Evolutionary conservation across 2,888 invertebrate genomes (phyloP).

Genomic region (Pimpla rufipes): DNA sequence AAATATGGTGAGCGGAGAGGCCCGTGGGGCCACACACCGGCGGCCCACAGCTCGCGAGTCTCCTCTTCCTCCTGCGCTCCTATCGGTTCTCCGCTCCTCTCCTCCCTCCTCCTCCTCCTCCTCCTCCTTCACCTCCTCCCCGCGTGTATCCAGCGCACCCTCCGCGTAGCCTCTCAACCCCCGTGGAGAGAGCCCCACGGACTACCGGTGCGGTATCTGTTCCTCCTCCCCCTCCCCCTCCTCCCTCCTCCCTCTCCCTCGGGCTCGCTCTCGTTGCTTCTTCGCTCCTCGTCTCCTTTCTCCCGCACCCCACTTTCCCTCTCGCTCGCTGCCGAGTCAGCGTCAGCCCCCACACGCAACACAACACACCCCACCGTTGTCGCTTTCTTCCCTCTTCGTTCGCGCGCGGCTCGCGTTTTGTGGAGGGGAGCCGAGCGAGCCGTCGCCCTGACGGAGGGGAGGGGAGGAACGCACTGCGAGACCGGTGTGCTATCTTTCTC

Average conservation of each 20-base stretch:
- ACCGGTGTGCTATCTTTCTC: not conserved
- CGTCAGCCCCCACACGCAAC: conserved; percentile 53
- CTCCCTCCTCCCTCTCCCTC: conserved; percentile 69
- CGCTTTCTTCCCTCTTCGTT: conserved; percentile 80
- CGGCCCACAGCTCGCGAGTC: conserved; percentile 73
- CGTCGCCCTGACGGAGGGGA: conserved; percentile 34
- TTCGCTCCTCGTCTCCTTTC: conserved; percentile 69
- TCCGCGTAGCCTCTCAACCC: conserved; percentile 47
- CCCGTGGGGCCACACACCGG: conserved; percentile 73
- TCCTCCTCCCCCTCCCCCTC: conserved; percentile 69
- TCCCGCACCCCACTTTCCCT: conserved; percentile 62
- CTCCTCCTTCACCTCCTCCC: not conserved
- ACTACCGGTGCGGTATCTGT: conserved; percentile 62
- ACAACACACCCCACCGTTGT: conserved; percentile 73
- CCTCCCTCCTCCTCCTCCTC: conserved; percentile 36
- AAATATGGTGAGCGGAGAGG: conserved; percentile 80
- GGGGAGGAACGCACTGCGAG: conserved; percentile 50
- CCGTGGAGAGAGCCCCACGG: conserved; percentile 35
- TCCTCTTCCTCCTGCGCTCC: conserved; percentile 53
- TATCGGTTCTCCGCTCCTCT: not conserved
- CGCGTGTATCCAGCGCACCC: conserved; percentile 45
- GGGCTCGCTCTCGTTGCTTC: conserved; percentile 60
- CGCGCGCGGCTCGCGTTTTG: conserved; percentile 17
- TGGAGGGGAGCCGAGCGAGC: conserved; percentile 32
- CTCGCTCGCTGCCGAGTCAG: conserved; percentile 60